These are phyloP conservation scores for Empis livida DNA, from an alignment of 2,888 invertebrate species.

Conservation along the genomic window DNA sequence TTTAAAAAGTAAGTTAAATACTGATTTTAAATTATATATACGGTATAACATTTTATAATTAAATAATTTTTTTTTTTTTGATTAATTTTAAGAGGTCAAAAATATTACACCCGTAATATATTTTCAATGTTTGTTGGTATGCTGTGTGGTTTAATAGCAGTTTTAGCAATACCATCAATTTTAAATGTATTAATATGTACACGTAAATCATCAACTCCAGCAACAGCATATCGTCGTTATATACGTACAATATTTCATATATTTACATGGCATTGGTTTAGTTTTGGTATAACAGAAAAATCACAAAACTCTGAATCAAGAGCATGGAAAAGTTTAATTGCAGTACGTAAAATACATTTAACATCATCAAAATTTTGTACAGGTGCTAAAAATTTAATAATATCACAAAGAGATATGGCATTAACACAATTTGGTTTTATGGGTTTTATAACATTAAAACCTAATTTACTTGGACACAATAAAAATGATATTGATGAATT, in stretches of 20 bases:
- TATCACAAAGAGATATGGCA: constrained; percentile 73
- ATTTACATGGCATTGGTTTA: constrained; percentile 53
- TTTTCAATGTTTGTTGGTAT: constrained; percentile 59
- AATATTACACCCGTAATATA: constrained; percentile 55
- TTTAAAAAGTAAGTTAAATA: constrained; percentile 44
- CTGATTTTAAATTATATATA: too few relatives aligned
- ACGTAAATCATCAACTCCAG: constrained; percentile 49
- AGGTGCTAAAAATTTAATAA: constrained; percentile 39
- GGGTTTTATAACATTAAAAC: constrained; percentile 53
- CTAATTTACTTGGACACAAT: constrained; percentile 50
- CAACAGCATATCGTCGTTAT: constrained; percentile 63
- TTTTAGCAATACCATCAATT: constrained; percentile 63
- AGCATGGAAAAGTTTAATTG: constrained; percentile 53
- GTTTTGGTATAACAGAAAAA: constrained; percentile 36
- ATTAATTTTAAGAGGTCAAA: constrained; percentile 49
- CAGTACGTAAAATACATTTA: constrained; percentile 54
- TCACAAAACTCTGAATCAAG: constrained; percentile 43
- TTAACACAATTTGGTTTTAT: constrained; percentile 81
- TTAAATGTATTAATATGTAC: constrained; percentile 57
- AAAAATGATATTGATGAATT: constrained; percentile 44
- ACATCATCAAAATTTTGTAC: constrained; percentile 43
- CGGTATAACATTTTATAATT: background rate
- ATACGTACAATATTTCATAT: constrained; percentile 66
- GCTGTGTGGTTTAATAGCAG: constrained; percentile 59
- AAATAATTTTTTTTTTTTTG: background rate